Base-by-base conservation (phyloP, 2,888 invertebrate genomes). In the Podotricha telesiphe region DNA sequence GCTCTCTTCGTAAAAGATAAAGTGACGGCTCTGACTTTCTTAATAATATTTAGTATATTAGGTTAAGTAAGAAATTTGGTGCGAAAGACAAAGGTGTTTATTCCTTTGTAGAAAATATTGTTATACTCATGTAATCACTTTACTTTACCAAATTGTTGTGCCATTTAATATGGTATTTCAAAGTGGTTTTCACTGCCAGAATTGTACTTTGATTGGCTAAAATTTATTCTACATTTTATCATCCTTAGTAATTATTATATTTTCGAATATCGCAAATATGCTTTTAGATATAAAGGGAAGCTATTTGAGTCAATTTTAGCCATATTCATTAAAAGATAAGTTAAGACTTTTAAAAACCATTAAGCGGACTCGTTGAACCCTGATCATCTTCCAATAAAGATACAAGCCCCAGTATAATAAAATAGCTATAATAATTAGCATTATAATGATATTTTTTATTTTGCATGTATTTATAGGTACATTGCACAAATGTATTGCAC, bases 61-160 rank as follows among this genome's bases (percentile, higher is more conserved):
- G 73, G 67, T 78, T 77, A 74, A 80, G 77, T 77, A 74, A 80
- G 77, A 77, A 78, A 75, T 76, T 79, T 79, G 82, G 83, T 83
- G 84, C 82, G 81, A 80, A 80, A 78, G 76, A 76, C 68, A 71
- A 37, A 68, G 72, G 70, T 74, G 73, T 76, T 75, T 69, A 68
- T 64, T 71, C 69, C n/a, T n/a, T n/a, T 78, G 72, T 73, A 73
- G 73, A 78, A 67, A 68, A 78, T 79, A 79, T 76, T 76, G 73
- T 79, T 79, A 79, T 81, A 81, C 79, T 81, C 81, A 76, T 72
- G 69, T 80, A 76, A 78, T 76, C n/a, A n/a, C n/a, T n/a, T 77
- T 78, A 82, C 81, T 82, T n/a, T n/a, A n/a, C n/a, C 82, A 76
- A 79, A 79, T 78, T 77, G 76, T 82, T 80, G 85, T 85, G 85